phyloP scores from a whole-genome alignment of 2,888 invertebrate genomes.

The Entomobrya multifasciata region DNA sequence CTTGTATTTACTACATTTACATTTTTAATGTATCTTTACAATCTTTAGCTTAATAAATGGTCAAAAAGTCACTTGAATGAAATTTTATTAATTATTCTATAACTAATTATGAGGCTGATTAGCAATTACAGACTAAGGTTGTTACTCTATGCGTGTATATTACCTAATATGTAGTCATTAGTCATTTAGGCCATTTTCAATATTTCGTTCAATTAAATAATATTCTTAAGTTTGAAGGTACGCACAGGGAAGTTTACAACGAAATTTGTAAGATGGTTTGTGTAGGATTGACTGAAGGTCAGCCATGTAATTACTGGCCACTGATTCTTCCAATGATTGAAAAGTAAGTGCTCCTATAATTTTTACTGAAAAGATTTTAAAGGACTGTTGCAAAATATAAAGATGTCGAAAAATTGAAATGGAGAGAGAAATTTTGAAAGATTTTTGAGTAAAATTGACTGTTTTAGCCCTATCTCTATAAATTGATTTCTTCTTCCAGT shows the following conservation, averaged over 20 bases:
- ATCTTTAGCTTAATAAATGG: too few relatives aligned
- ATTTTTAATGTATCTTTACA: too few relatives aligned
- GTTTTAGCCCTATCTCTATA: not conserved
- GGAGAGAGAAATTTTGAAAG: not conserved
- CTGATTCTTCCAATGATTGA: constrained; percentile 33
- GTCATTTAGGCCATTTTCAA: too few relatives aligned
- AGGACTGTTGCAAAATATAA: not conserved
- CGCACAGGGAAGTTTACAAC: too few relatives aligned
- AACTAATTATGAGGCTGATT: constrained; percentile 7
- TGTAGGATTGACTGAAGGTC: too few relatives aligned
- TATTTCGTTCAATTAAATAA: too few relatives aligned
- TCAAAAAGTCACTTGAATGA: too few relatives aligned
- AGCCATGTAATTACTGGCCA: constrained; percentile 12
- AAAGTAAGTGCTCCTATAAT: constrained; percentile 42
- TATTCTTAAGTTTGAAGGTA: too few relatives aligned
- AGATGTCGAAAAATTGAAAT: too few relatives aligned
- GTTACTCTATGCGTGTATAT: not conserved
- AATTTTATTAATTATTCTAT: not conserved
- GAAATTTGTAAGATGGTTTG: too few relatives aligned
- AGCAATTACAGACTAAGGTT: constrained; percentile 13
- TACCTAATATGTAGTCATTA: too few relatives aligned
- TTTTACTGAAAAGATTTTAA: constrained; percentile 29
- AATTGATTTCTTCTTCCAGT: constrained; percentile 22
- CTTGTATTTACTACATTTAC: too few relatives aligned
- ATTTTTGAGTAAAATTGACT: not conserved